Evolutionary conservation across 2,888 invertebrate genomes (phyloP), one percentile per base, ranked within the genome.

Genomic region (Scaptomyza flava): DNA sequence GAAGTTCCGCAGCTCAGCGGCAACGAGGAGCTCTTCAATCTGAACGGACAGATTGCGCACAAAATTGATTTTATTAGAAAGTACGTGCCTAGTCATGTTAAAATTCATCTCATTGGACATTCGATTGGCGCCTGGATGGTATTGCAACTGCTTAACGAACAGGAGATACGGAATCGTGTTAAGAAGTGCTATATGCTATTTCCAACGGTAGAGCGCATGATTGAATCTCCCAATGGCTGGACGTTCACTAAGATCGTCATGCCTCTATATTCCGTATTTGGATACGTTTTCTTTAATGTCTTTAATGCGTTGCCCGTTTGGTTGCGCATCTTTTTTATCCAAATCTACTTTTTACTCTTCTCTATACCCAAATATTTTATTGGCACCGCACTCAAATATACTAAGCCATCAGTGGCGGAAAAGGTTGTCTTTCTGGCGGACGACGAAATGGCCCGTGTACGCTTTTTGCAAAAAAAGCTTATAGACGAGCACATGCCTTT

Each of bases 101-200:
- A 94, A 89, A 91, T 98, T 42, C 95, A 97, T 91, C 92, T 98
- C 41, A 94, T 98, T 78, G 98, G 97, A 2, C 98, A 98, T 93
- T 98, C 98, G 0, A 96, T 98, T 87, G 98, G 98, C 4, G 94
- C 96, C 56, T 97, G 97, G 94, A 95, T 98, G 87, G 93, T 95
- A 69, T 89, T 97, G 61, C 95, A 97, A 89, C 90, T 97, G 51
- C 89, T 96, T 31, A 93, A 95, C 75, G 92, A 94, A 71, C 92
- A 82, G 6, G 89, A 92, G 33, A 91, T 96, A 82, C 91, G 93
- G 81, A 83, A 92, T 31, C 93, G 93, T 79, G 90, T 96, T 36
- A 91, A 93, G n/a, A 94, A 95, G 75, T 93, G 94, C 67, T 96
- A 96, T 91, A 92, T 98, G 72, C 91, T 98, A 3, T 98, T 98